Evolutionary conservation across 2,888 invertebrate genomes (phyloP), one percentile per base, ranked within the genome.

Genomic region (Pollenia labialis): DNA sequence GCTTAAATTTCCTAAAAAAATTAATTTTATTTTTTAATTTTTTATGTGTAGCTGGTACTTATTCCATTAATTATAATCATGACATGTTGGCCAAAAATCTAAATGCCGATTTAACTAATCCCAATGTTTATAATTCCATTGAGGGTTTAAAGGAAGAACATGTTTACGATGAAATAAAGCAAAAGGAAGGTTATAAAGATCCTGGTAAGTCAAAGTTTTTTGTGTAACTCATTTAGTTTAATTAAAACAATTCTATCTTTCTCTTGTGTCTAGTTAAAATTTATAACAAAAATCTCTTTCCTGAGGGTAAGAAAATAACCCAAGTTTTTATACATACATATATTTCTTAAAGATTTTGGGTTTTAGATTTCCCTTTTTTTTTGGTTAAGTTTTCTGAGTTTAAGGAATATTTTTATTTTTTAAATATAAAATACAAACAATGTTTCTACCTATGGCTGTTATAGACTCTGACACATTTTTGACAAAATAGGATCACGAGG

Each of bases 141-240:
- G 96, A 96, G 71, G 95, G 96, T 75, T 95, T 95, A 81, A 96
- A 96, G 89, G 93, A 96, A 79, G 97, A 98, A 89, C 97, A 98
- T 91, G 96, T 98, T 0, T 98, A 98, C 90, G 97, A 97, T 92
- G 98, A 98, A 93, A 97, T 98, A 88, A 97, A 97, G 90, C 96
- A 97, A 74, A 97, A 97, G 91, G 97, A 96, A 89, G 95, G 95
- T 80, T 92, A 90, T 87, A 95, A 95, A 88, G 94, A 94, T 92
- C 93, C 94, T 87, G 96, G 96, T 96, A 93, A 93, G 93, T 92
- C 54, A 50, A 14, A 2, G 2, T 42, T 44, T 23, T 40, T 54
- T 16, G 1, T 7, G 4, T n/a, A n/a, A 52, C 54, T 74, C n/a
- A 58, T 48, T 12, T 0, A 58, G 56, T 18, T 14, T 1, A 64